Evolutionary conservation across 1,140 invertebrate genomes (phyloP).

Genomic region (Onthophagus taurus): DNA sequence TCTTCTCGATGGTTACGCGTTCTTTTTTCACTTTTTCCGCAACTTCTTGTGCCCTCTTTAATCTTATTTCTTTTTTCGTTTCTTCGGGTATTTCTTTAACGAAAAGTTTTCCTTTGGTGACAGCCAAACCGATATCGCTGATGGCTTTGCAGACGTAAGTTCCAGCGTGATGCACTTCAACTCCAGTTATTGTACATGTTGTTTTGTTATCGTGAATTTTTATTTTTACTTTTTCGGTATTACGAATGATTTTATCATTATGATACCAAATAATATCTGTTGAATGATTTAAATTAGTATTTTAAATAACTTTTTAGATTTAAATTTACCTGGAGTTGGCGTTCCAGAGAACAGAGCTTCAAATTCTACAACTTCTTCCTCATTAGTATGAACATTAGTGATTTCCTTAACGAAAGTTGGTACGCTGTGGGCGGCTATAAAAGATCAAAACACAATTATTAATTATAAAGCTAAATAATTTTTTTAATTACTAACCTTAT

Average conservation of each 20-base stretch:
- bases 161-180: slow-evolving; percentile 63
- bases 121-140: slow-evolving; percentile 71
- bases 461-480: not conserved
- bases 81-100: slow-evolving; percentile 43
- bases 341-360: slow-evolving; percentile 72
- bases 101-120: slow-evolving; percentile 67
- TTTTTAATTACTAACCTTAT: slow-evolving; percentile 1
- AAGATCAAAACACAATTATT: not conserved
- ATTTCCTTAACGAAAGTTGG: slow-evolving; percentile 77
- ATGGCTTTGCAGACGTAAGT: slow-evolving; percentile 79
- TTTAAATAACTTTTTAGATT: slow-evolving; percentile 7
- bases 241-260: slow-evolving; percentile 69
- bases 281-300: slow-evolving; percentile 11
- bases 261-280: slow-evolving; percentile 84
- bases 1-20: slow-evolving; percentile 43
- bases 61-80: slow-evolving; percentile 30
- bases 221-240: slow-evolving; percentile 59
- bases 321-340: slow-evolving; percentile 64
- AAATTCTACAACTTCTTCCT: slow-evolving; percentile 65
- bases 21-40: slow-evolving; percentile 47
- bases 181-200: slow-evolving; percentile 58
- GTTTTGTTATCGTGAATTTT: slow-evolving; percentile 66
- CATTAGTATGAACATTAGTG: slow-evolving; percentile 58
- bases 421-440: slow-evolving; percentile 63
- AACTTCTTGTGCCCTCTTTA: slow-evolving; percentile 45